Evolutionary conservation across 2,888 invertebrate species (phyloP), one percentile per base, ranked within the genome.

Genomic region (Priocnemis perturbator): DNA sequence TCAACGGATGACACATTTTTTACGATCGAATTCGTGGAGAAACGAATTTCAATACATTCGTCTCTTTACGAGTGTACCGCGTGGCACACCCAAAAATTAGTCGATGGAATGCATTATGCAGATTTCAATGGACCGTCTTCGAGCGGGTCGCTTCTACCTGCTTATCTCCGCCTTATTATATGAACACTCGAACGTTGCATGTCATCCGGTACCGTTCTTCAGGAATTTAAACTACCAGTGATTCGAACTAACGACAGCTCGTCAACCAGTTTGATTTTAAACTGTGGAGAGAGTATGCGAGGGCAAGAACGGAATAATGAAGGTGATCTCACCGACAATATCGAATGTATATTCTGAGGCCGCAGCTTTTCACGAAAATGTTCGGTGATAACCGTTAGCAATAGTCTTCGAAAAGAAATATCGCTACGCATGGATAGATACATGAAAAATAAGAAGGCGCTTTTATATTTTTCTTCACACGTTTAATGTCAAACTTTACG

Each of bases 131-230:
- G 56, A 37, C 20, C 44, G 47, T 5, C n/a, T 17, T 3, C 45
- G 60, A 64, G 15, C 48, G 63, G 30, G 20, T 65, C 26, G 20
- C 68, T 62, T 55, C 58, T 19, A 50, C 50, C 50, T 50, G 14
- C 50, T 50, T 19, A 50, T 19, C 17, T 19, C n/a, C 9, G 56
- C 58, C 52, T 79, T 69, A 74, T 79, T 73, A 67, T 74, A 76
- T 61, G 69, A 73, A 66, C 64, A 69, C 75, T 19, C 19, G 45
- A 23, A 48, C 60, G 58, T 56, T 48, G 52, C 61, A 69, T 64
- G 73, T 79, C 73, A 77, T 61, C 26, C 60, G 60, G 52, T 74
- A 73, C 70, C 70, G 74, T 81, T 75, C 55, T 4, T 11, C 26
- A 37, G 37, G 20, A 44, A 60, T 37, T 66, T 74, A 20, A 67